Base-by-base conservation (phyloP, 2,888 invertebrate genomes). In the Zaprionus lineosus region DNA sequence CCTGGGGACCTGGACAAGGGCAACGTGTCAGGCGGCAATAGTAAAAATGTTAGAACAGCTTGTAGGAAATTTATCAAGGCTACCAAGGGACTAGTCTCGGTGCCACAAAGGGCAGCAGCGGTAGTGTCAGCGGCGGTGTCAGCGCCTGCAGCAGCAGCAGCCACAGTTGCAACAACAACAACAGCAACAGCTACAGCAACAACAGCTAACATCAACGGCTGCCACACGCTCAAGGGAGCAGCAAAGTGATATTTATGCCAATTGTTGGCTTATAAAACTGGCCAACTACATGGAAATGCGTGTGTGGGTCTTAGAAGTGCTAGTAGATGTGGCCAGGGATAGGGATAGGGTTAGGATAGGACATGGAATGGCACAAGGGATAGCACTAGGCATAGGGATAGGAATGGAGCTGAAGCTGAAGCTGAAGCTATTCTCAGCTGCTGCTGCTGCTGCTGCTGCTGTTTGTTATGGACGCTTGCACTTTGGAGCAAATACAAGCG, bases 271-370 rank as follows among this genome's bases (percentile, higher is more conserved):
- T 74, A 71, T 74, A 74, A 74, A 74, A 67, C 60, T 68, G 60
- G 43, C 60, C 72, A 63, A 34, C 34, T 65, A 78, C 84, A 85
- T 64, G 40, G 14, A 53, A 69, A 68, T 69, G 59, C 24, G 72
- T 82, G 78, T 82, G 83, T 70, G 84, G 71, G 84, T 83, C 79
- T 81, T 86, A 82, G 86, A 82, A 84, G 77, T 84, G 67, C 61
- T 51, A 70, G 83, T 78, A 74, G 76, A 75, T 69, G 62, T 51
- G 40, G 39, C 48, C 44, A 29, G 40, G 73, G 46, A 59, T 66
- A 55, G 62, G 43, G 15, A 18, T 33, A 40, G 56, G 62, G 31
- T n/a, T n/a, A n/a, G n/a, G n/a, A n/a, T n/a, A n/a, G n/a, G n/a
- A n/a, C n/a, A n/a, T n/a, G n/a, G n/a, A n/a, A n/a, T n/a, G n/a